phyloP scores from a whole-genome alignment of 2,113 vertebrate genomes.

The Cathartes aura region DNA sequence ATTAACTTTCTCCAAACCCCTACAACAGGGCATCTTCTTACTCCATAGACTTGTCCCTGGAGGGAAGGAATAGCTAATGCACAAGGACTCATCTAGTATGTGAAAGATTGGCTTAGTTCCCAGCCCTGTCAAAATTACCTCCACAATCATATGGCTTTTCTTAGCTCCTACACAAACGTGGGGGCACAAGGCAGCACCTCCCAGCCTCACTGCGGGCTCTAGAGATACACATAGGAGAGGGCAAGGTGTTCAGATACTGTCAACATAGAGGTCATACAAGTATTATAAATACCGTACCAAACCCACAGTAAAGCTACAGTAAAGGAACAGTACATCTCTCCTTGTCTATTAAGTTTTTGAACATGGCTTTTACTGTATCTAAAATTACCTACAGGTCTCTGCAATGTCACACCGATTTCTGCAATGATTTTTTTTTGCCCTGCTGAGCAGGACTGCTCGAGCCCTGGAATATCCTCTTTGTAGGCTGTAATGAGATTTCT shows the following conservation, averaged over 20 bases:
- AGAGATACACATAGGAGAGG: neutral
- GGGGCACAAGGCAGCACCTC: neutral
- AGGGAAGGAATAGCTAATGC: neutral
- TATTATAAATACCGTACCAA: accelerated
- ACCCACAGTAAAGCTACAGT: neutral
- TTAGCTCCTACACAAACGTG: accelerated
- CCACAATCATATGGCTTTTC: accelerated
- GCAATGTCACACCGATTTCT: neutral
- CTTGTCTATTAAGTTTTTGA: neutral
- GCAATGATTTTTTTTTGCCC: neutral
- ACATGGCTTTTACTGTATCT: neutral
- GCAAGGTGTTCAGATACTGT: neutral
- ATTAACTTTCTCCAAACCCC: neutral
- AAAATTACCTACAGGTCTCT: neutral
- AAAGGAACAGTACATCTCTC: neutral
- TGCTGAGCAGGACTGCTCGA: neutral
- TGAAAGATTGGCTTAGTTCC: neutral
- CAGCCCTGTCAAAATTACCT: neutral
- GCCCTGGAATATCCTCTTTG: neutral
- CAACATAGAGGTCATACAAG: neutral
- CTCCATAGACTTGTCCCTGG: neutral
- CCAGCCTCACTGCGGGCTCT: neutral
- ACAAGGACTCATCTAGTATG: no score
- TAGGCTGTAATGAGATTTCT: neutral
- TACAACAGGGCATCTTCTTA: neutral